Base-by-base conservation (phyloP, 2,113 vertebrate genomes). In the Nibea albiflora region DNA sequence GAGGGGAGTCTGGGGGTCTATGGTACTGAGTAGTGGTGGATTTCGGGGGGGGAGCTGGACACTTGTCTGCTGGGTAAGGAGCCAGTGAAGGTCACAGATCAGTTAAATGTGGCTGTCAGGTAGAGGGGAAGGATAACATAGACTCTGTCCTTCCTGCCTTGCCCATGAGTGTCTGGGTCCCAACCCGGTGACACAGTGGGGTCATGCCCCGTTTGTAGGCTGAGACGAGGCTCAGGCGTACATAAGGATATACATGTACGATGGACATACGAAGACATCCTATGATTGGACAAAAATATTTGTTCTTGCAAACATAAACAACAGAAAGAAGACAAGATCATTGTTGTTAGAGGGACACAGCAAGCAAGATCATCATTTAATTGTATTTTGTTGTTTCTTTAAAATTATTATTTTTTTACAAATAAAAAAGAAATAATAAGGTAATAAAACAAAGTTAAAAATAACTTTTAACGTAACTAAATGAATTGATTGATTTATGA, bases 111-210 rank as follows among this genome's bases (percentile, higher is more conserved):
- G 90, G 92, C 92, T 95, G 95, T 96, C 95, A 96, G 95, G 79
- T 94, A 95, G 78, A 84, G 85, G 74, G 92, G 90, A 94, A 96
- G 93, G 95, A 94, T 73, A 96, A 96, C 94, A 95, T 94, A 95
- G 95, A 94, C 95, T 92, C 90, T 90, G 91, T 92, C 87, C 93
- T 95, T 95, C 94, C 93, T 95, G 94, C 82, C 85, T 57, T 90
- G 65, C 78, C 88, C 56, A 78, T 88, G 90, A 95, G 94, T 73
- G 92, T 93, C 94, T 94, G 52, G 85, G 92, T 94, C 92, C 94
- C 95, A 1, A 84, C 92, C 50, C 94, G 92, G 94, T 90, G 94
- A 96, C 95, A 96, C 11, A 19, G 7, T 75, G 71, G 94, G 96
- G 97, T 96, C 96, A 57, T 22, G 95, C 88, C 95, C 96, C 73